phyloP scores from a whole-genome alignment of 1,140 invertebrate species.

The Musca vetustissima region DNA sequence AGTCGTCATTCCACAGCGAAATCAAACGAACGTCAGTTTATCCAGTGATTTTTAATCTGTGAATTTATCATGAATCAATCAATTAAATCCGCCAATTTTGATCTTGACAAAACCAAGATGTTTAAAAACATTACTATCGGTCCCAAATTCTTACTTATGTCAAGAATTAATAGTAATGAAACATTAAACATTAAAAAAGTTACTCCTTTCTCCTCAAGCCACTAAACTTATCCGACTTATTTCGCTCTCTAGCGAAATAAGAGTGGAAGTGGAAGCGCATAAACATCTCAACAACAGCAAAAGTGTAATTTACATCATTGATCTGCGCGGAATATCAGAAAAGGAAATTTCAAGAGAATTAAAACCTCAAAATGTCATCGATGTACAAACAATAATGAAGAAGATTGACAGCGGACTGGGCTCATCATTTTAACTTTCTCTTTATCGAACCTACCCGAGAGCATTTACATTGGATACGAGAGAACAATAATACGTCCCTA shows the following conservation, averaged over 20 bases:
- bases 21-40: too few relatives aligned
- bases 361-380: constrained; percentile 12
- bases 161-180: neutral
- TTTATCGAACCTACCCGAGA: neutral
- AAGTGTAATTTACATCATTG: neutral
- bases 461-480: constrained; percentile 4
- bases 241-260: too few relatives aligned
- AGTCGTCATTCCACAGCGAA: too few relatives aligned
- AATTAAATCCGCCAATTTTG: neutral
- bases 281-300: neutral
- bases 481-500: constrained; percentile 5
- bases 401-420: neutral
- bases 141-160: neutral
- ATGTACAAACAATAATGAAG: constrained; percentile 9
- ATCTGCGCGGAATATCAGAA: neutral
- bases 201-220: neutral
- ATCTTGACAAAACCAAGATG: neutral
- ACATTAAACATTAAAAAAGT: neutral
- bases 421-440: constrained; percentile 4
- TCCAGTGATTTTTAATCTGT: too few relatives aligned
- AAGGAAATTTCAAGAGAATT: too few relatives aligned
- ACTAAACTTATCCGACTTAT: too few relatives aligned
- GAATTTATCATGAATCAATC: too few relatives aligned
- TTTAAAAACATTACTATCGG: neutral
- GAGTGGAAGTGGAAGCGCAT: neutral